Conservation (phyloP, 1,140 invertebrate species). For the Whitmania pigra region DNA sequence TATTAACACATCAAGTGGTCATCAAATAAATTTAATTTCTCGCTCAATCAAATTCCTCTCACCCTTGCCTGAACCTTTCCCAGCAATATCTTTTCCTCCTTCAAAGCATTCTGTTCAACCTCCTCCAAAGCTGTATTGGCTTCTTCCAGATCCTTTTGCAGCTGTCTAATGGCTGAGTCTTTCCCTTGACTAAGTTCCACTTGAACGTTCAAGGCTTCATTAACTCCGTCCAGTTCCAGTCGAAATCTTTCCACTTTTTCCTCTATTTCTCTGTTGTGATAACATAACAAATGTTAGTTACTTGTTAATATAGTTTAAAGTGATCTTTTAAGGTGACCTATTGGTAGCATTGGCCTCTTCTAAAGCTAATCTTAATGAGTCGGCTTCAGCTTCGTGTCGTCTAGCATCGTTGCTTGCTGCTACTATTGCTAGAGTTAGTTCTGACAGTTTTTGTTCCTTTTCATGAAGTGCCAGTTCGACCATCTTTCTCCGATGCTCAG, state of each 20-base stretch:
- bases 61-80: neutral
- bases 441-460: neutral
- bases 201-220: neutral
- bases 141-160: neutral
- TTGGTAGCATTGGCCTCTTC: neutral
- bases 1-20: too few species aligned
- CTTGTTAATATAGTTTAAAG: neutral
- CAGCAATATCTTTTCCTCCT: neutral
- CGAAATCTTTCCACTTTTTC: neutral
- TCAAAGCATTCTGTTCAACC: neutral
- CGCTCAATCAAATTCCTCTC: neutral
- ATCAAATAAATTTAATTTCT: too few species aligned
- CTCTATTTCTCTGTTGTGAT: neutral
- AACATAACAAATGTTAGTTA: neutral
- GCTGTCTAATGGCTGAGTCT: neutral
- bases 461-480: slow-evolving; percentile 5
- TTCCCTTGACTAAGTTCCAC: neutral
- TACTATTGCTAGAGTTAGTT: neutral
- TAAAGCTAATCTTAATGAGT: neutral
- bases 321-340: neutral
- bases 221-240: neutral
- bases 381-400: neutral
- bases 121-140: neutral
- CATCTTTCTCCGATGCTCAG: neutral
- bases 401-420: neutral